These are phyloP conservation scores for Trigoniulus corallinus DNA, from an alignment of 1,140 invertebrate genomes.

Conservation along the genomic window DNA sequence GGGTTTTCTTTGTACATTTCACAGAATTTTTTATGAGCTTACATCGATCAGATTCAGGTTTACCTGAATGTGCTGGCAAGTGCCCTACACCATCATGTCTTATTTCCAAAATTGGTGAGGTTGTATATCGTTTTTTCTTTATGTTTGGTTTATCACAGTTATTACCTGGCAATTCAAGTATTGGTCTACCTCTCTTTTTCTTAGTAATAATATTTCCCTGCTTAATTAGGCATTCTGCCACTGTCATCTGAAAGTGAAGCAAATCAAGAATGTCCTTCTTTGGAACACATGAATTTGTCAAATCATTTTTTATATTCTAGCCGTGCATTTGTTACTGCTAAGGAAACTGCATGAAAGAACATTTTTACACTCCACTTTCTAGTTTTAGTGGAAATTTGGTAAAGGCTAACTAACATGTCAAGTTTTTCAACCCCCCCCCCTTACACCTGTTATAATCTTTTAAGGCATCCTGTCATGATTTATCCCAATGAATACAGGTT, in stretches of 20 bases:
- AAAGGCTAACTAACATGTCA: not conserved
- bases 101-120: no score
- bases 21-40: not conserved
- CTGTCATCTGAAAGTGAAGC: not conserved
- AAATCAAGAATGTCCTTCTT: not conserved
- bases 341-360: not conserved
- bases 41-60: no score
- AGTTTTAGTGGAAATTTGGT: not conserved
- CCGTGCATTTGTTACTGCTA: not conserved
- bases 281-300: not conserved
- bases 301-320: not conserved
- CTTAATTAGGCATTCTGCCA: not conserved
- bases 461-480: not conserved
- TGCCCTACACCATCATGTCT: not conserved
- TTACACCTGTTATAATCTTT: not conserved
- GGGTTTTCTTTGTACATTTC: not conserved
- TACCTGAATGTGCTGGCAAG: not conserved
- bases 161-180: no score
- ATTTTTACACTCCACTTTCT: not conserved
- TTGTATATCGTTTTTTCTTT: no score
- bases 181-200: not conserved
- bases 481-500: not conserved
- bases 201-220: not conserved
- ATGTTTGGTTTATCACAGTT: no score
- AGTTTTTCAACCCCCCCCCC: conserved; percentile 1